Evolutionary conservation across 2,888 invertebrate species (phyloP).

Genomic region (Harmothoe impar): DNA sequence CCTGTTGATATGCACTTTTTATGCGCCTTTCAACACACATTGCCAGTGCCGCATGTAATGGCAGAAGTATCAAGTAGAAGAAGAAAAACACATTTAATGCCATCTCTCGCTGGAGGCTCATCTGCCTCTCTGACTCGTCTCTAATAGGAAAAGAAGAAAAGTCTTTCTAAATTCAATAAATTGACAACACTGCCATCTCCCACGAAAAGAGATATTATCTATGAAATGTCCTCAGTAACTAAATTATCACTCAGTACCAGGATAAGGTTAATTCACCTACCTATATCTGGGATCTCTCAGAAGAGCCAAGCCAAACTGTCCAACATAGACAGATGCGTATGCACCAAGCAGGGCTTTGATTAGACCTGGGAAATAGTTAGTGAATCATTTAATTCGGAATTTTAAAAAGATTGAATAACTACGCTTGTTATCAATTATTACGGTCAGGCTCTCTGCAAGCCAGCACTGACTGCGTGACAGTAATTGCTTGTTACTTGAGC

Average conservation of each 20-base stretch:
- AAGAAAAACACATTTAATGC: neutral
- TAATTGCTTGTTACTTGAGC: too few relatives aligned
- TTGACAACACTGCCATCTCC: too few relatives aligned
- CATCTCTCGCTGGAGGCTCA: neutral
- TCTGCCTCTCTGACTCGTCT: neutral
- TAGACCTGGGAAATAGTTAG: neutral
- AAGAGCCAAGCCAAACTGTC: neutral
- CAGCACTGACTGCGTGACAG: too few relatives aligned
- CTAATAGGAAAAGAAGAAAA: neutral
- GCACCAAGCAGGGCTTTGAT: neutral
- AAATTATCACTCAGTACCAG: too few relatives aligned
- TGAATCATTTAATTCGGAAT: neutral
- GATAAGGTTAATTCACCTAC: neutral
- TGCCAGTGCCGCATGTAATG: neutral
- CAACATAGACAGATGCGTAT: neutral
- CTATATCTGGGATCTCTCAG: neutral
- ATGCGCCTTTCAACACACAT: neutral
- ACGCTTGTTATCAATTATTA: too few relatives aligned
- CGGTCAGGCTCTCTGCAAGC: too few relatives aligned
- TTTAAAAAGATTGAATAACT: neutral
- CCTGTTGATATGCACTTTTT: neutral
- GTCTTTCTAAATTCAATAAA: too few relatives aligned
- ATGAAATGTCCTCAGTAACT: too few relatives aligned
- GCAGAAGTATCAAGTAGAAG: conserved; percentile 14
- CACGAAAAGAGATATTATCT: too few relatives aligned